Conservation (phyloP, 2,797 vertebrate species). For the Rhinogobio ventralis region DNA sequence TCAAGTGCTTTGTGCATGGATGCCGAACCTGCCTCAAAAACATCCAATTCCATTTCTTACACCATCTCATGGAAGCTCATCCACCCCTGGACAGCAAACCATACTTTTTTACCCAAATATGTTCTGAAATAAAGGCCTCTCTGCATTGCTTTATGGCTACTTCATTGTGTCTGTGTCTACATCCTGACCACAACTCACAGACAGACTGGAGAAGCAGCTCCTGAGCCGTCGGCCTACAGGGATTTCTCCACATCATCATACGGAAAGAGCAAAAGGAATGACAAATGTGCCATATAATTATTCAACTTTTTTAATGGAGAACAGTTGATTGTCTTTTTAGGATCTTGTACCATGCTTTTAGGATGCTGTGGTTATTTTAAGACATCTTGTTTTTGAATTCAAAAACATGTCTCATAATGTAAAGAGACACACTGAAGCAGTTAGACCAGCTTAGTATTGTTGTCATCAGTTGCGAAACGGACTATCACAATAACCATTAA, state of each 20-base stretch:
- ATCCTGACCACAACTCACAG: conserved; percentile 2
- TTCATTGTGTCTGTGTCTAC: conserved; percentile 14
- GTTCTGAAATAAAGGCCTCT: neutral
- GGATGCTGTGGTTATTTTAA: neutral
- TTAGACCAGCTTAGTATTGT: neutral
- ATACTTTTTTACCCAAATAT: conserved; percentile 12
- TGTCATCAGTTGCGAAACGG: neutral
- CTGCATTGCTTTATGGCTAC: conserved; percentile 22
- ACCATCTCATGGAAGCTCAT: neutral
- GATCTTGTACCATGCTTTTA: neutral
- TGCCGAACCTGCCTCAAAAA: neutral
- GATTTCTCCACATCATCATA: neutral
- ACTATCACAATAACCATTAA: conserved; percentile 5
- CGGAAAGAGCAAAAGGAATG: conserved; percentile 1
- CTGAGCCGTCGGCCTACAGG: neutral
- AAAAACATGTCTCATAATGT: neutral
- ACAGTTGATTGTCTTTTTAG: neutral
- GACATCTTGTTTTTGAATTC: neutral
- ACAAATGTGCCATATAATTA: neutral
- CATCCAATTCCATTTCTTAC: neutral
- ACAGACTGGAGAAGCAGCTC: neutral
- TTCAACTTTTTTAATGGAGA: neutral
- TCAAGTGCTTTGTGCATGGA: neutral
- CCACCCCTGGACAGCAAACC: neutral
- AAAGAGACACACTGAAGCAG: conserved; percentile 8